These are phyloP conservation scores for Pterois miles DNA, from an alignment of 2,797 vertebrate species.

Conservation along the genomic window DNA sequence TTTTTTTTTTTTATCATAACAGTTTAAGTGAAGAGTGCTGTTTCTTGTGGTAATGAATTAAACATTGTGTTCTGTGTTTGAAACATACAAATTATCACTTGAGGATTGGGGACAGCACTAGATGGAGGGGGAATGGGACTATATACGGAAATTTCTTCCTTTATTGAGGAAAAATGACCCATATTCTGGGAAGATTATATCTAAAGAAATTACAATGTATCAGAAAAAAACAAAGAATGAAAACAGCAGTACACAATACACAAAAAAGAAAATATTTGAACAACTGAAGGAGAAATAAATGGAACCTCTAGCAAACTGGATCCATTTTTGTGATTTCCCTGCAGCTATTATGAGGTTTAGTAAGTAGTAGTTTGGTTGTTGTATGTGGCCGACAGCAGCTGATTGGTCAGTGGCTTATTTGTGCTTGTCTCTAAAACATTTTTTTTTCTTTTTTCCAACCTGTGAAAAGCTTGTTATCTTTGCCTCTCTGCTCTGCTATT, in stretches of 20 bases:
- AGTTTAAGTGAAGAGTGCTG: too few relatives aligned
- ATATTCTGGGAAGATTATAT: not conserved
- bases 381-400: not conserved
- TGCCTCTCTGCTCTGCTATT: constrained; percentile 49
- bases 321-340: not conserved
- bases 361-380: not conserved
- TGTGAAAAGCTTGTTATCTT: constrained; percentile 58
- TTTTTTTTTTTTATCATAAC: not conserved
- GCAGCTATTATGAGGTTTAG: not conserved
- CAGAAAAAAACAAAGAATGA: accelerated
- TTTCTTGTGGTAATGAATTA: not conserved
- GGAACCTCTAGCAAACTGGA: not conserved
- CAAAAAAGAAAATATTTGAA: not conserved
- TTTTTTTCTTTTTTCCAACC: constrained; percentile 17
- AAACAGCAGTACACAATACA: not conserved
- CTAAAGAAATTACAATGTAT: not conserved
- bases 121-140: not conserved
- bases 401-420: constrained; percentile 29
- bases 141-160: not conserved
- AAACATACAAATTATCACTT: not conserved
- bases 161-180: not conserved
- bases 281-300: not conserved
- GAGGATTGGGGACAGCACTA: not conserved
- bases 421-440: constrained; percentile 21
- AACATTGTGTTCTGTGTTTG: not conserved